Conservation (phyloP, 2,888 invertebrate genomes). For the Zygaena filipendulae region DNA sequence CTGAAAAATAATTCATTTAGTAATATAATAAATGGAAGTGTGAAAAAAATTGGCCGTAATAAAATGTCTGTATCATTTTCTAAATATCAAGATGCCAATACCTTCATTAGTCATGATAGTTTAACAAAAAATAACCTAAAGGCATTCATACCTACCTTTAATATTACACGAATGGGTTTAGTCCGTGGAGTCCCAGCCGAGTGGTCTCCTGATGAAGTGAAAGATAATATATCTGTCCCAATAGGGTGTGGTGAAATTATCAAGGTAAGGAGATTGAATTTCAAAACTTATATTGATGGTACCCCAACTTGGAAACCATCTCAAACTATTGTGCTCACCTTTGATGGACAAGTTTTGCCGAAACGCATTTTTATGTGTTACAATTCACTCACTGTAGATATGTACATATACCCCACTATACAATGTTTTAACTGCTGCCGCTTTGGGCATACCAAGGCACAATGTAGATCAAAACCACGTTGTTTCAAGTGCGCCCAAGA, state of each 20-base stretch:
- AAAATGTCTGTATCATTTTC: too few species aligned
- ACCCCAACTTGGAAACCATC: conserved; percentile 1
- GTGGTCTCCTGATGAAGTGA: conserved; percentile 1
- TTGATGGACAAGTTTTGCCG: conserved; percentile 8
- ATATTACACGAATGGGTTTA: too few species aligned
- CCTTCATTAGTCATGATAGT: too few species aligned
- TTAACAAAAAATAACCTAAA: too few species aligned
- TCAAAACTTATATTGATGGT: conserved; percentile 1
- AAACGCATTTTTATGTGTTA: conserved; percentile 4
- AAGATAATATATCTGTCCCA: background rate
- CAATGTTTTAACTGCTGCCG: conserved; percentile 12
- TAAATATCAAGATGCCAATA: too few species aligned
- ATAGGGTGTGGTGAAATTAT: conserved; percentile 4
- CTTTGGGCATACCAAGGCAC: conserved; percentile 10
- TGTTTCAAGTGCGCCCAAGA: conserved; percentile 10
- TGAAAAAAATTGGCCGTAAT: too few species aligned
- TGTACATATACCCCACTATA: conserved; percentile 14
- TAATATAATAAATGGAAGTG: too few species aligned
- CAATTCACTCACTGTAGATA: conserved; percentile 11
- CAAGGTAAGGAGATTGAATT: conserved; percentile 1
- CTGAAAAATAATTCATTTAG: too few species aligned
- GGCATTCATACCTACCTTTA: too few species aligned
- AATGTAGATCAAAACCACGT: conserved; percentile 8
- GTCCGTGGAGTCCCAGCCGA: too few species aligned
- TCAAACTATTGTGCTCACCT: conserved; percentile 4